Evolutionary conservation across 2,113 vertebrate genomes (phyloP).

Genomic region (Illadopsis cleaveri): DNA sequence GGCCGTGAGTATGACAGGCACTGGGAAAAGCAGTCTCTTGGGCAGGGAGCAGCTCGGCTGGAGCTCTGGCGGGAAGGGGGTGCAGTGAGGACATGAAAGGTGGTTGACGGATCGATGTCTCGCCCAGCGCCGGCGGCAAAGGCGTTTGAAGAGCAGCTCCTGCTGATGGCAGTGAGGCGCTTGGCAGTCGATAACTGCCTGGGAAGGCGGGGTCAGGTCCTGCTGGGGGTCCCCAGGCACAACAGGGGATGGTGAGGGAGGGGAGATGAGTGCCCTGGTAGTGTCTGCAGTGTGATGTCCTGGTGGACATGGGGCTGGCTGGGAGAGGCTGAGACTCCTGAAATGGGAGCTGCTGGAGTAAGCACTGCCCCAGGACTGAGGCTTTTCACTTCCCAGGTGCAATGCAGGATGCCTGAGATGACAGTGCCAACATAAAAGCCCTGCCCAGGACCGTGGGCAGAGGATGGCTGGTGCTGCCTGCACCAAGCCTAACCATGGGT

Average conservation of each 20-base stretch:
- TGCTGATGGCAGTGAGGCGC: background rate
- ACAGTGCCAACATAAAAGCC: accelerated
- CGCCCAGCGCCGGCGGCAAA: background rate
- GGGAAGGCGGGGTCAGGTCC: background rate
- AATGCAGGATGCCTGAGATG: background rate
- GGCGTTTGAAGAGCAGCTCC: background rate
- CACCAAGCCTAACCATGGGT: accelerated
- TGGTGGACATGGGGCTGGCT: accelerated
- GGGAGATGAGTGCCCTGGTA: background rate
- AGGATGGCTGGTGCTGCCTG: background rate
- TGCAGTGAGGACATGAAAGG: background rate
- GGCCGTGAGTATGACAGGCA: accelerated
- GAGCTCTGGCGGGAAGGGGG: background rate
- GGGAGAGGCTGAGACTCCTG: background rate
- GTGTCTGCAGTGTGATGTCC: background rate
- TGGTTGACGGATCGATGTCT: background rate
- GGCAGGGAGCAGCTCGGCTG: background rate
- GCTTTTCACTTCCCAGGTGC: background rate
- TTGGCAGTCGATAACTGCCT: background rate
- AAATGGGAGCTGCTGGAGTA: background rate
- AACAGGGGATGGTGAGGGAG: accelerated
- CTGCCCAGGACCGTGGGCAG: background rate
- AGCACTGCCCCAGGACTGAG: background rate
- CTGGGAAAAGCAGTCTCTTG: background rate
- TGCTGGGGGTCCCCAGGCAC: background rate